Evolutionary conservation across 1,140 invertebrate genomes (phyloP), one percentile per base, ranked within the genome.

Genomic region (Dufourea novaeangliae): DNA sequence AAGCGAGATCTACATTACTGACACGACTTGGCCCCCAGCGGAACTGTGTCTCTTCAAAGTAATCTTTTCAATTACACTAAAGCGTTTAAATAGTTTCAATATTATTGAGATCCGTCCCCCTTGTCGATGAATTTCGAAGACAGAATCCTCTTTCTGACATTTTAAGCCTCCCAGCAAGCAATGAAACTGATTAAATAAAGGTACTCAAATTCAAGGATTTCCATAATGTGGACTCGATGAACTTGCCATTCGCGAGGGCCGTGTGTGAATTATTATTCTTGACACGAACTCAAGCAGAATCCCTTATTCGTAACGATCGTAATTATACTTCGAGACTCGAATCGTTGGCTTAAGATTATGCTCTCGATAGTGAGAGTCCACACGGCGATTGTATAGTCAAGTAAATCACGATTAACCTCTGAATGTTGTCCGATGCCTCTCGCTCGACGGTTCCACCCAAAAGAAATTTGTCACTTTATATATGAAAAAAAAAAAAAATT

Each of bases 401-500:
- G 7, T 41, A 41, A 41, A 41, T 14, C 12, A 46, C 1, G 54
- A 25, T 29, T 4, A 29, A 17, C 2, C 3, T 10, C 17, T 27
- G 10, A 20, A 54, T 27, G 20, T 17, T 10, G 32, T 25, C 6
- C 10, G 22, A 41, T 12, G 7, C 2, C 10, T 52, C 50, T 25
- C 50, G 20, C 5, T 20, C 44, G 20, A 50, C 20, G 20, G n/a
- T 41, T 50, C 20, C 44, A n/a, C 0, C 20, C 5, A n/a, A n/a
- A 41, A 17, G 1, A 44, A 44, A 17, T 14, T 2, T 4, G 14
- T 44, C 20, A 17, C 10, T 6, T 6, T n/a, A n/a, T n/a, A n/a
- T n/a, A n/a, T n/a, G n/a, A n/a, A n/a, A n/a, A n/a, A n/a, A n/a
- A 50, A 32, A 32, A 50, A 29, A 34, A 39, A 32, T 78, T 11